Base-by-base conservation (phyloP, 2,113 vertebrate species). In the Cromileptes altivelis region DNA sequence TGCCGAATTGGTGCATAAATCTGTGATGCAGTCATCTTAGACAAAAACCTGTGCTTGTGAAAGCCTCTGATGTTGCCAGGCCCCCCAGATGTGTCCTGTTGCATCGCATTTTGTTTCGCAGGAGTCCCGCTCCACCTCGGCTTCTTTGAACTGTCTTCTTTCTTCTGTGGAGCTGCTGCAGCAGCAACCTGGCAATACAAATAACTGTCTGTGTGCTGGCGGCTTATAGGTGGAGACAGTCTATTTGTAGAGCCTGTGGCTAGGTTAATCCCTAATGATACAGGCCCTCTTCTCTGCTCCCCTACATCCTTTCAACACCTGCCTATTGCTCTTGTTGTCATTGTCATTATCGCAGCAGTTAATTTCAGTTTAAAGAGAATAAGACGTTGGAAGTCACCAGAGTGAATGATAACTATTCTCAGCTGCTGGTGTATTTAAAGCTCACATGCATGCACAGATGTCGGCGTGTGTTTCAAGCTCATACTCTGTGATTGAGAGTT, bases 261-360 rank as follows among this genome's bases (percentile, higher is more conserved):
- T 82, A 90, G 94, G 94, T 94, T 94, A 94, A 95, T 95, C 94
- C 91, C 88, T 91, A 91, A 94, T 94, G 92, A 94, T 92, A 92
- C 89, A 91, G 85, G 85, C 65, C 87, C 77, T 84, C 74, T 57
- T 81, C 90, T 90, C 65, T 70, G 72, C 85, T 85, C 80, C 81
- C 81, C 49, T 64, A 70, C 80, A 70, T 90, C 88, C 85, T 81
- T 69, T 88, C 87, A 87, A 45, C 90, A 91, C 86, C 92, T 90
- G 88, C 87, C 86, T 64, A 86, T 88, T 91, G 84, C 81, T 84
- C 68, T 80, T 50, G 68, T 83, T 84, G 80, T 80, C 81, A 81
- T 58, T 70, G 85, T 89, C 85, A 88, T 91, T 90, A 89, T 80
- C 50, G 58, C 78, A 27, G 57, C 67, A 67, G 68, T 76, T 81